Evolutionary conservation across 2,113 vertebrate genomes (phyloP).

Genomic region (Sclerurus mexicanus): DNA sequence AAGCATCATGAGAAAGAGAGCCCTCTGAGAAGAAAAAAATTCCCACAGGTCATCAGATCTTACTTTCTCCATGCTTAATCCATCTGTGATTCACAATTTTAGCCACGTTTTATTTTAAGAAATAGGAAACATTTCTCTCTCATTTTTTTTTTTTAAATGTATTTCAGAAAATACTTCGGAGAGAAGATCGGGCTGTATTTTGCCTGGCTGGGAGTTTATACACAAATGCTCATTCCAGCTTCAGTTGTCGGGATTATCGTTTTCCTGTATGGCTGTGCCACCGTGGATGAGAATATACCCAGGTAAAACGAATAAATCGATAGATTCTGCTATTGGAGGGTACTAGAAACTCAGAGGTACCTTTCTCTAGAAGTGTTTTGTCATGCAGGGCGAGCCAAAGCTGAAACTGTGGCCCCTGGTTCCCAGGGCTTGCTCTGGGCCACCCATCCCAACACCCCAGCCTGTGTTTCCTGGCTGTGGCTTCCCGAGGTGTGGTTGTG

Average conservation of each 20-base stretch:
- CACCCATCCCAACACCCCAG: accelerated
- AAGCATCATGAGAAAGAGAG: constrained; percentile 30
- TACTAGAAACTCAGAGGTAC: neutral
- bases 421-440: neutral
- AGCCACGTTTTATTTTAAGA: constrained; percentile 55
- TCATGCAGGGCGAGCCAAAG: neutral
- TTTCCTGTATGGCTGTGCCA: constrained; percentile 94
- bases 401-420: neutral
- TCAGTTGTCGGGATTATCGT: constrained; percentile 92
- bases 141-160: neutral
- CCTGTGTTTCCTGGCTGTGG: accelerated
- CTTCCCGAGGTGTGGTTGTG: neutral
- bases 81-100: constrained; percentile 59
- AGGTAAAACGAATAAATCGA: constrained; percentile 77
- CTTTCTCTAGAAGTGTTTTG: neutral
- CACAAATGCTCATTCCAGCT: constrained; percentile 96
- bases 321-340: neutral
- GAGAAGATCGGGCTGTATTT: constrained; percentile 98
- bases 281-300: constrained; percentile 91
- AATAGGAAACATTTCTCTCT: constrained; percentile 40
- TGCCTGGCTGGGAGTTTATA: constrained; percentile 98
- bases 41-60: constrained; percentile 51
- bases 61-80: constrained; percentile 40
- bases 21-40: constrained; percentile 45
- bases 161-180: constrained; percentile 94